Evolutionary conservation across 2,888 invertebrate species (phyloP), one percentile per base, ranked within the genome.

Genomic region (Leptogaster cylindrica): DNA sequence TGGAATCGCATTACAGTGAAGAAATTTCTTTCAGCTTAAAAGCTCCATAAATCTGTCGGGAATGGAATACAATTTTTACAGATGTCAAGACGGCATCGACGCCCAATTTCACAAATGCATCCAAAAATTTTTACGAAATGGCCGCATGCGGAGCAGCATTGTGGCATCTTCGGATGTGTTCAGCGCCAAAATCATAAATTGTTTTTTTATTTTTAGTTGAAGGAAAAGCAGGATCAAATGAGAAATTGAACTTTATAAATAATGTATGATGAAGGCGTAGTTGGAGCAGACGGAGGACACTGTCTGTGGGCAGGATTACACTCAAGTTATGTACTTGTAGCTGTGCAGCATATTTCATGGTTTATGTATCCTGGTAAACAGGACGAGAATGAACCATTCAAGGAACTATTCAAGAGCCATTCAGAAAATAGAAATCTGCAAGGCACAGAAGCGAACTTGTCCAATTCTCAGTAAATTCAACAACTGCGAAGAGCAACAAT

Each of bases 191-290:
- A 61, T 44, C 61, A 61, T 61, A 61, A 61, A 61, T 61, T 61
- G n/a, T n/a, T n/a, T n/a, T n/a, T n/a, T n/a, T n/a, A n/a, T n/a
- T 61, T 44, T 61, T 31, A 18, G 28, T 28, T 61, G 44, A 44
- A 61, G 61, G 16, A 61, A 48, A 48, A 61, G 36, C 41, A 44
- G 61, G 25, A 61, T 44, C 61, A 61, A 61, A 61, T 61, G 61
- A 61, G 61, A 61, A 61, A 61, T 61, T 61, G 61, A 61, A 61
- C 61, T 61, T 61, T 61, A 61, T 61, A 61, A 61, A 61, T 61
- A 61, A 61, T 61, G 41, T 44, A 61, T 61, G 61, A 27, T 44
- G 28, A 28, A 44, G 44, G 61, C 44, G 61, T 61, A 61, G 61
- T 61, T 20, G 10, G 16, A 14, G 18, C 27, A 14, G 16, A 12